phyloP scores from a whole-genome alignment of 2,888 invertebrate species.

The Schizaphis graminum region DNA sequence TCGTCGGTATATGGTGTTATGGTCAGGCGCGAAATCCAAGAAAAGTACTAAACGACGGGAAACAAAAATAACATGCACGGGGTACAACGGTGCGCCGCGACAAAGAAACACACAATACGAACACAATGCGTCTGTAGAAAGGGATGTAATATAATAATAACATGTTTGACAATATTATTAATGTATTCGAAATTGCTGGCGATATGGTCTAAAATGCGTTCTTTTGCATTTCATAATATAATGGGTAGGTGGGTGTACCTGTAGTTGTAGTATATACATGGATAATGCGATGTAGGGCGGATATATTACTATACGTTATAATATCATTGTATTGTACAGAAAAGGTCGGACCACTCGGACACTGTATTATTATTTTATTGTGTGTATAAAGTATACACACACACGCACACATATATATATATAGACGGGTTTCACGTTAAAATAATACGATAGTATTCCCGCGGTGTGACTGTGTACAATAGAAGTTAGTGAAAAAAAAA shows the following conservation, averaged over 20 bases:
- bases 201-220: neutral
- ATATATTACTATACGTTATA: conserved; percentile 13
- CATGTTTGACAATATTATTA: conserved; percentile 44
- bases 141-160: conserved; percentile 11
- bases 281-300: neutral
- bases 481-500: neutral
- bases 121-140: neutral
- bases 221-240: neutral
- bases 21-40: conserved; percentile 22
- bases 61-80: conserved; percentile 10
- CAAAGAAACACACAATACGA: conserved; percentile 10
- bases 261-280: neutral
- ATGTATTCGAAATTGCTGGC: conserved; percentile 23
- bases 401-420: too few species aligned
- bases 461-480: neutral
- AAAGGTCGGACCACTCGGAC: neutral
- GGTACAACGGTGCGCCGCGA: neutral
- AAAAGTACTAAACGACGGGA: neutral
- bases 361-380: neutral
- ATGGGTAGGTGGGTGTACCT: neutral
- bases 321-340: neutral
- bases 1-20: neutral
- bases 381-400: too few species aligned
- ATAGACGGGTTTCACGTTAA: neutral
- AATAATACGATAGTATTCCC: neutral